Evolutionary conservation across 1,140 invertebrate genomes (phyloP).

Genomic region (Lamellibrachia luymesi): DNA sequence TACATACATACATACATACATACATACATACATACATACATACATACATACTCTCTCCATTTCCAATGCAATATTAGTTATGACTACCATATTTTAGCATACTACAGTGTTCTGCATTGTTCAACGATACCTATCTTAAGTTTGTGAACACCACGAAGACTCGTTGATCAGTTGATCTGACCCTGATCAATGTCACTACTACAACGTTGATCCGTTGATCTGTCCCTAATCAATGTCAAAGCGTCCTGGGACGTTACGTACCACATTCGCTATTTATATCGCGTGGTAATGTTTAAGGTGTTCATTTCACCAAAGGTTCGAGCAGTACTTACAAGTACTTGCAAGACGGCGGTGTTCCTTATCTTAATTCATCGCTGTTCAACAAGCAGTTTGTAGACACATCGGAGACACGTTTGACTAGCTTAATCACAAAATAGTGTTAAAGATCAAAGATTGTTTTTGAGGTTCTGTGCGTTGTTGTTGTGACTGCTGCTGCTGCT

Average conservation of each 20-base stretch:
- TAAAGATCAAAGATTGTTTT: not conserved
- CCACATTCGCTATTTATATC: not conserved
- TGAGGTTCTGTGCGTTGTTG: not conserved
- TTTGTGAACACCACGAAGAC: not conserved
- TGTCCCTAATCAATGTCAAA: not conserved
- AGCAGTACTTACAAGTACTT: not conserved
- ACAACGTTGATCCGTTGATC: not conserved
- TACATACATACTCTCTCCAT: too few relatives aligned
- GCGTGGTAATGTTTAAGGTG: not conserved
- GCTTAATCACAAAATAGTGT: not conserved
- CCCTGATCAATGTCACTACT: not conserved
- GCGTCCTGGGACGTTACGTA: not conserved
- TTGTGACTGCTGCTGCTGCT: too few relatives aligned
- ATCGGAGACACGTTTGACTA: not conserved
- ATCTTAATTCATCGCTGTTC: not conserved
- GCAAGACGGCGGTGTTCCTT: not conserved
- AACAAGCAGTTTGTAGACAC: not conserved
- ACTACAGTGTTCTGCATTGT: too few relatives aligned
- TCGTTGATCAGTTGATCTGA: not conserved
- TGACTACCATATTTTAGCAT: too few relatives aligned
- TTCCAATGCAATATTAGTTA: too few relatives aligned
- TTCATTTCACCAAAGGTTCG: not conserved
- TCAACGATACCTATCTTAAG: not conserved
- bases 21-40: too few relatives aligned
- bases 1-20: too few relatives aligned